Evolutionary conservation across 2,888 invertebrate species (phyloP).

Genomic region (Caradrina kadenii): DNA sequence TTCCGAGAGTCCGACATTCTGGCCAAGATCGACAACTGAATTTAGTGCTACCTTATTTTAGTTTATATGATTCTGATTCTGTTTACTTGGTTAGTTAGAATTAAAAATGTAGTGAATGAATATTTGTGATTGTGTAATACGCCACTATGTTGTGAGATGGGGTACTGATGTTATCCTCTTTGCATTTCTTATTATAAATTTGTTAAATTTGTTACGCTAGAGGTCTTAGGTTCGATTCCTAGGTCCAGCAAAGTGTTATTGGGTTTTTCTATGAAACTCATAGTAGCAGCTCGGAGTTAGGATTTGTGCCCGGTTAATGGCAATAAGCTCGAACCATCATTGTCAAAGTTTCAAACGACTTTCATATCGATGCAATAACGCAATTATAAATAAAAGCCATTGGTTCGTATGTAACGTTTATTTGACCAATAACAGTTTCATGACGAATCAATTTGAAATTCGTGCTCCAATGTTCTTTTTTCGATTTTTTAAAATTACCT

Average conservation of each 20-base stretch:
- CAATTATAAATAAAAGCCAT: neutral
- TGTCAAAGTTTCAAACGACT: too few relatives aligned
- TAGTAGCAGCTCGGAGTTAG: too few relatives aligned
- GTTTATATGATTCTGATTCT: slow-evolving; percentile 79
- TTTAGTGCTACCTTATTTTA: slow-evolving; percentile 76
- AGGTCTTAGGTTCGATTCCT: too few relatives aligned
- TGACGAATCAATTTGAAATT: too few relatives aligned
- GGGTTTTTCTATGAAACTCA: too few relatives aligned
- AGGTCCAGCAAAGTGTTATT: too few relatives aligned
- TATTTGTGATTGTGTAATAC: slow-evolving; percentile 88
- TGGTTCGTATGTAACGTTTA: too few relatives aligned
- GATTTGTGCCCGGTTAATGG: too few relatives aligned
- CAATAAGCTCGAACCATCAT: too few relatives aligned
- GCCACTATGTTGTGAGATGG: slow-evolving; percentile 72
- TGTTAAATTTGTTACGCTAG: slow-evolving; percentile 79
- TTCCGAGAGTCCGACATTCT: slow-evolving; percentile 99
- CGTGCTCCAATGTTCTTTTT: too few relatives aligned
- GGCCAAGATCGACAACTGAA: slow-evolving; percentile 95
- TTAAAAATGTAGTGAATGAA: slow-evolving; percentile 83
- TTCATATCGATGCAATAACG: neutral
- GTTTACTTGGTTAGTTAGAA: slow-evolving; percentile 81
- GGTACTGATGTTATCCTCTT: slow-evolving; percentile 82
- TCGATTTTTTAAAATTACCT: too few relatives aligned
- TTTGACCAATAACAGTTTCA: too few relatives aligned
- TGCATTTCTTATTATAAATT: slow-evolving; percentile 89